These are phyloP conservation scores for Cardiocondyla obscurior DNA, from an alignment of 1,140 invertebrate genomes.

Conservation along the genomic window DNA sequence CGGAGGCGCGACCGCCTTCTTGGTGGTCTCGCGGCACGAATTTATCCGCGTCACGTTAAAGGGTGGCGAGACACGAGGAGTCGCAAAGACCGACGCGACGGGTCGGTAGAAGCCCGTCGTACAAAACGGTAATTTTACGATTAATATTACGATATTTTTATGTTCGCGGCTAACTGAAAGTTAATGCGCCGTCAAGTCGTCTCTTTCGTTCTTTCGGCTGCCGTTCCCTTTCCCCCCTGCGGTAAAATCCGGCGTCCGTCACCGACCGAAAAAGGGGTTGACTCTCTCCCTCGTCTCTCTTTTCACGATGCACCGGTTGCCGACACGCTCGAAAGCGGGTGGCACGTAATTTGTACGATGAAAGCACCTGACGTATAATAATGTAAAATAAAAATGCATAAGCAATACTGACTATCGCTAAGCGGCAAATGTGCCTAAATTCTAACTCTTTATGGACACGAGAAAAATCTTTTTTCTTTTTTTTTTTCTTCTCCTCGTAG, in stretches of 20 bases:
- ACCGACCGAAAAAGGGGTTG: not conserved
- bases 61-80: not conserved
- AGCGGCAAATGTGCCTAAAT: not conserved
- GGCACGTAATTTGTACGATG: conserved; percentile 67
- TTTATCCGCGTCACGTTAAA: conserved; percentile 71
- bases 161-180: conserved; percentile 77
- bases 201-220: conserved; percentile 31
- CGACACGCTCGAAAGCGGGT: conserved; percentile 28
- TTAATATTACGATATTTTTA: conserved; percentile 80
- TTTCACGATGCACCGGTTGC: conserved; percentile 1
- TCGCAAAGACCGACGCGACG: not conserved
- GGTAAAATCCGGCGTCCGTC: conserved; percentile 16
- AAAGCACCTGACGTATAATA: conserved; percentile 60
- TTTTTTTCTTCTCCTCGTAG: not conserved
- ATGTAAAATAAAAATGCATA: no score
- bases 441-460: not conserved
- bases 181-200: conserved; percentile 76
- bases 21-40: conserved; percentile 76
- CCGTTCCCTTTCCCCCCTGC: not conserved
- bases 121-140: conserved; percentile 73
- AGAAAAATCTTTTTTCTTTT: not conserved
- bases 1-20: conserved; percentile 52
- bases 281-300: not conserved
- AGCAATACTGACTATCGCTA: conserved; percentile 53
- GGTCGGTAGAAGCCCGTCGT: conserved; percentile 27